Conservation (phyloP, 2,797 vertebrate genomes). For the Chloroceryle inda region DNA sequence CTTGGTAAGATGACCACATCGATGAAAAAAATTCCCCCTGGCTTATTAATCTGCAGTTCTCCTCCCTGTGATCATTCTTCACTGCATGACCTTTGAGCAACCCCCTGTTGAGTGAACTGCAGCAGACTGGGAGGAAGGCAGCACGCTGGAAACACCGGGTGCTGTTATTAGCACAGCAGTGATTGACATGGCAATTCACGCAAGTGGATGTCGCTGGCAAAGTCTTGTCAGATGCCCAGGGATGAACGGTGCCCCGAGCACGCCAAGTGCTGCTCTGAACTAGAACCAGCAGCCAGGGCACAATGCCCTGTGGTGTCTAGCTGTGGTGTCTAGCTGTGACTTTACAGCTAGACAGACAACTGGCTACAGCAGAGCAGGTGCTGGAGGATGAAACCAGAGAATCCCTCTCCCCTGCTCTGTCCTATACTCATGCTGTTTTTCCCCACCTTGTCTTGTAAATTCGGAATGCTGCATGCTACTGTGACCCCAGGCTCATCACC, state of each 20-base stretch:
- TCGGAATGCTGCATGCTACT: not conserved
- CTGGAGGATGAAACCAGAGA: not conserved
- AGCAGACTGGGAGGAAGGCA: not conserved
- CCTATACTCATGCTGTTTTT: not conserved
- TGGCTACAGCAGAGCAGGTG: not conserved
- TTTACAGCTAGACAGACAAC: not conserved
- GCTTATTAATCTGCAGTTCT: not conserved
- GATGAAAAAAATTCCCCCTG: not conserved
- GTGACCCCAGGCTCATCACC: not conserved
- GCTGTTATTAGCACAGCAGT: not conserved
- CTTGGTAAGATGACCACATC: not conserved
- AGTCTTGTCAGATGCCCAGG: not conserved
- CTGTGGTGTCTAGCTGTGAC: too few species aligned
- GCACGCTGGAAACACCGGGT: not conserved
- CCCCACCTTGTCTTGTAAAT: not conserved
- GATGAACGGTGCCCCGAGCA: not conserved
- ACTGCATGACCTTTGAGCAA: not conserved
- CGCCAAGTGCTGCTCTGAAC: not conserved
- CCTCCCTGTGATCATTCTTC: not conserved
- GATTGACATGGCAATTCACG: not conserved
- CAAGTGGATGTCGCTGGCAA: not conserved
- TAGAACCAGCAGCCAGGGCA: not conserved
- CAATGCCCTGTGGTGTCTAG: not conserved
- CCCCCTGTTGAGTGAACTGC: rapidly evolving
- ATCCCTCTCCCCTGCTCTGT: not conserved